Base-by-base conservation (phyloP, 2,797 vertebrate species). In the Okamejei kenojei region DNA sequence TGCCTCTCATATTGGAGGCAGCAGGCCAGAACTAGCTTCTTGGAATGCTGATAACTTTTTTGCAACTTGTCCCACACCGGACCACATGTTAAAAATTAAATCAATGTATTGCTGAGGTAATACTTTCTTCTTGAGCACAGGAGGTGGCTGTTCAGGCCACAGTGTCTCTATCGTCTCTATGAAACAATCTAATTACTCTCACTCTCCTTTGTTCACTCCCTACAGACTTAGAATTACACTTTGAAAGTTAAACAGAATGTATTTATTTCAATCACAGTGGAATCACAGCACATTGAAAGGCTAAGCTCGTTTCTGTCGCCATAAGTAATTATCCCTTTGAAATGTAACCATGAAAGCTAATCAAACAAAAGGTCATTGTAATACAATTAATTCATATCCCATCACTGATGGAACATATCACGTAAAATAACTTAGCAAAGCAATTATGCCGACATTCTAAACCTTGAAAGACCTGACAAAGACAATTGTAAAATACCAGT, bases 291-390 rank as follows among this genome's bases (percentile, higher is more conserved):
- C 45, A 58, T 38, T 73, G 90, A 76, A 92, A 45, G 11, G 38
- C 13, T 76, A 35, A 38, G 73, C 35, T 76, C 7, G 13, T 58
- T 92, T 76, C 90, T 58, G 90, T 92, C 54, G 73, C 29, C 21
- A 32, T 54, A 54, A 92, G 15, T 92, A 58, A 76, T 92, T 92
- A 92, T 92, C 73, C 26, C 71, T 92, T 92, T 92, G 68, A 92
- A 92, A 92, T 76, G 38, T 76, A 73, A 58, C 13, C 73, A 26
- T 54, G 73, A 74, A 45, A 92, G 68, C 71, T 76, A 92, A 92
- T 92, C 90, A 76, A 74, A 76, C 71, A 92, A 74, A 76, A 92
- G 68, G 68, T 74, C 13, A 76, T n/a, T n/a, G 35, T 54, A 54
- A 88, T 68, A 32, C 84, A 88, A 88, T 88, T 88, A 68, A 92